Evolutionary conservation across 64 coral and sea anemone genomes (phyloP).

Genomic region (Dendronephthya gigantea): DNA sequence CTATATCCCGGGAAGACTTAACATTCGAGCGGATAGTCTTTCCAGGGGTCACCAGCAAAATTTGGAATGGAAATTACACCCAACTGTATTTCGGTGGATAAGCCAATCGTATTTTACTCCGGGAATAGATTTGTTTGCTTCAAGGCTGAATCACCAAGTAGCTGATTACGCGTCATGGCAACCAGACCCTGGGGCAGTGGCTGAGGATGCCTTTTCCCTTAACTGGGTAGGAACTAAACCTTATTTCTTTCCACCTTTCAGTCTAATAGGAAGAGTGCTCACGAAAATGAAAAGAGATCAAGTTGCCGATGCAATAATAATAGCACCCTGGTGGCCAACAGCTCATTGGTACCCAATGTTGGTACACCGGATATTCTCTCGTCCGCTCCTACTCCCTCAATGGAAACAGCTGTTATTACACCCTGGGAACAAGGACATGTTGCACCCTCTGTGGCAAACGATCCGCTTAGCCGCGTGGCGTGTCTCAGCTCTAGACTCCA

Average conservation of each 20-base stretch:
- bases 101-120: neutral
- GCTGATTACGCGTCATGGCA: neutral
- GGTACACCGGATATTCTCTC: neutral
- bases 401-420: neutral
- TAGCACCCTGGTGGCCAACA: neutral
- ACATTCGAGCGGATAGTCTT: neutral
- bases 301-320: neutral
- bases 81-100: neutral
- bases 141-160: neutral
- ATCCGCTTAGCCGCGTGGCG: constrained; percentile 23
- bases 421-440: neutral
- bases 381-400: neutral
- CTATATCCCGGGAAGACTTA: neutral
- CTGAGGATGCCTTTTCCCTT: constrained; percentile 8
- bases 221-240: neutral
- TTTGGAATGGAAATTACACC: neutral
- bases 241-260: constrained; percentile 11
- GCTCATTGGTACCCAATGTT: neutral
- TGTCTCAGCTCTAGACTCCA: constrained; percentile 18
- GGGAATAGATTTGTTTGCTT: neutral
- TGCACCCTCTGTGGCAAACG: neutral
- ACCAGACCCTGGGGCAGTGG: neutral
- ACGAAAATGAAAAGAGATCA: neutral
- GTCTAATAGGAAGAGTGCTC: neutral
- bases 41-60: neutral